Evolutionary conservation across 1,140 invertebrate species (phyloP), one percentile per base, ranked within the genome.

Genomic region (Macrostomum lignano): DNA sequence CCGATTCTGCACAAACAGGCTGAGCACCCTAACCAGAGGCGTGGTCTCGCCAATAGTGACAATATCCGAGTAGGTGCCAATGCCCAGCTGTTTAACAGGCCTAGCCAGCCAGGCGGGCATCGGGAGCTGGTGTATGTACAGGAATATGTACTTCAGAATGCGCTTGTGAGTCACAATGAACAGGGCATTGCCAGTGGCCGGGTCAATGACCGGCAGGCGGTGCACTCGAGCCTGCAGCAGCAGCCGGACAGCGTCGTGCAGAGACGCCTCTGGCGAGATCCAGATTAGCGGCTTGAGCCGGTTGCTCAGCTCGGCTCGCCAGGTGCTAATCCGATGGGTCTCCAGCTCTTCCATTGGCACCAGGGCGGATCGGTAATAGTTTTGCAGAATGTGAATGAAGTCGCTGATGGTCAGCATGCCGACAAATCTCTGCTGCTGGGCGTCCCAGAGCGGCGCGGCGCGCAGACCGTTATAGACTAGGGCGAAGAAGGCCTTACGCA

Each of bases 351-450:
- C 51, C 73, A 93, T 88, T 7, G 28, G 28, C 25, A 75, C 70
- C 40, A 69, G 67, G 15, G 75, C 71, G 42, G 73, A 76, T 60
- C 84, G 82, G 70, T 78, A 84, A 29, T 53, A 58, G 58, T 79
- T 70, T n/a, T n/a, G n/a, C 31, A 94, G 64, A 46, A 98, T 94
- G 58, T 84, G 81, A 47, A 98, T 98, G 54, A 98, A 96, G 60
- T 98, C 91, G 28, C 91, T 96, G 45, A 98, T 96, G 22, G 91
- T 98, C 31, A 98, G 64, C 86, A 98, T 94, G 29, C 86, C 66
- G 21, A 67, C 73, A 55, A 71, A 96, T 51, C 74, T 66, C 54
- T 94, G 84, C 43, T 71, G 68, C 31, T 65, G 61, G 38, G 73
- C 79, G 51, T 96, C 82, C 86, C 86, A 98, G 21, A 98, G 61